Evolutionary conservation across 2,797 vertebrate genomes (phyloP), one percentile per base, ranked within the genome.

Genomic region (Borostomias antarcticus): DNA sequence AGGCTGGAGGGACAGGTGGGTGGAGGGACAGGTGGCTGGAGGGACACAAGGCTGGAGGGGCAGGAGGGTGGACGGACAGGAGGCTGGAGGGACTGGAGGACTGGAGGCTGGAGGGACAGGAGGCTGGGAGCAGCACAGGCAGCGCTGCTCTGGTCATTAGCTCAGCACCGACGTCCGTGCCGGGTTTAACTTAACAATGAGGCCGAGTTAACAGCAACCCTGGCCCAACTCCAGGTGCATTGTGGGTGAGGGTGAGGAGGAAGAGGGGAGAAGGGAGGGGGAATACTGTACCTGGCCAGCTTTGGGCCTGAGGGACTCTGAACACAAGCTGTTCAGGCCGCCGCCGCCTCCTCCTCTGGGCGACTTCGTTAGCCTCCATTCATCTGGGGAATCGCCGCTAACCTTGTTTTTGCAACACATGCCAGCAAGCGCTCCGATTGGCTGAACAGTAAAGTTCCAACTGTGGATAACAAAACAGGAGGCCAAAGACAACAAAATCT

Each of bases 131-230:
- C 87, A 81, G 76, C 87, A 84, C 89, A 88, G 86, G 85, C 89
- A 88, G 89, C 84, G 86, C 82, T 89, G 86, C 85, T 74, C 85
- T 93, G 88, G 92, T 93, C 92, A 93, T 94, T 94, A 94, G 90
- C 87, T 91, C 51, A 90, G 76, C 91, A 88, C 90, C 6, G 50
- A 70, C 74, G 73, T 88, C 88, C 85, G 86, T 78, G 84, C 89
- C 90, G 90, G 82, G 77, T 89, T 89, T 90, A 86, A 90, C 88
- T 91, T 91, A 92, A 92, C 92, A 91, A 91, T 89, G 88, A 91
- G 86, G 73, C 85, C 83, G 90, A 89, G 87, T 94, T 91, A 93
- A 91, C 89, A 85, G 77, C 82, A 91, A 86, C 89, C 58, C 85
- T 93, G 93, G 91, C 89, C 60, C 50, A 76, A 73, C 72, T 90